Evolutionary conservation across 2,797 vertebrate species (phyloP).

Genomic region (Capromys pilorides): DNA sequence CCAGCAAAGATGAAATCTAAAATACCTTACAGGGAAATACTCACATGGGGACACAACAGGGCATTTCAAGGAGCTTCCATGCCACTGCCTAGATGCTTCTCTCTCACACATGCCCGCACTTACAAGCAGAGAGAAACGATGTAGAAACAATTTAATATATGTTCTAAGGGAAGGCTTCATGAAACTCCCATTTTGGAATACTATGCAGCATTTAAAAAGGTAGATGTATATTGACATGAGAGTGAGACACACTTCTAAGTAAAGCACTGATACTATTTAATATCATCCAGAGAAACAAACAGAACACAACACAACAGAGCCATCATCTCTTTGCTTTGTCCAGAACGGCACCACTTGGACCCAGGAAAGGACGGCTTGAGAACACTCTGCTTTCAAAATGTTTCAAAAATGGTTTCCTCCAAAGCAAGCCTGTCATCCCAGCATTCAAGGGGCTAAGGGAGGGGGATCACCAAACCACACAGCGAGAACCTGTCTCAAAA

Average conservation of each 20-base stretch:
- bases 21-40: slow-evolving; percentile 52
- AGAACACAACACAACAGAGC: not conserved
- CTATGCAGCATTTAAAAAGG: not conserved
- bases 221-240: not conserved
- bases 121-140: not conserved
- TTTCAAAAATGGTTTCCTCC: not conserved
- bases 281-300: not conserved
- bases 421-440: not conserved
- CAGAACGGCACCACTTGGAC: not conserved
- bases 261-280: not conserved
- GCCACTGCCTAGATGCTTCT: not conserved
- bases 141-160: not conserved
- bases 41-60: slow-evolving; percentile 34
- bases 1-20: slow-evolving; percentile 58
- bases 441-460: not conserved
- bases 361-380: not conserved
- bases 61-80: slow-evolving; percentile 61
- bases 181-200: not conserved
- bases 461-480: not conserved
- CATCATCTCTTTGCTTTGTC: not conserved
- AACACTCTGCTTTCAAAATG: not conserved
- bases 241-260: not conserved
- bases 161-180: not conserved
- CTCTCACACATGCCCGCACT: not conserved
- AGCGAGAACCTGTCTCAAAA: not conserved